Percentiles rank a stretch among this genome's conserved stretches.
These are phyloP conservation scores for Terrapene triunguis DNA, from an alignment of 2,113 vertebrate species.

Conservation along the genomic window DNA sequence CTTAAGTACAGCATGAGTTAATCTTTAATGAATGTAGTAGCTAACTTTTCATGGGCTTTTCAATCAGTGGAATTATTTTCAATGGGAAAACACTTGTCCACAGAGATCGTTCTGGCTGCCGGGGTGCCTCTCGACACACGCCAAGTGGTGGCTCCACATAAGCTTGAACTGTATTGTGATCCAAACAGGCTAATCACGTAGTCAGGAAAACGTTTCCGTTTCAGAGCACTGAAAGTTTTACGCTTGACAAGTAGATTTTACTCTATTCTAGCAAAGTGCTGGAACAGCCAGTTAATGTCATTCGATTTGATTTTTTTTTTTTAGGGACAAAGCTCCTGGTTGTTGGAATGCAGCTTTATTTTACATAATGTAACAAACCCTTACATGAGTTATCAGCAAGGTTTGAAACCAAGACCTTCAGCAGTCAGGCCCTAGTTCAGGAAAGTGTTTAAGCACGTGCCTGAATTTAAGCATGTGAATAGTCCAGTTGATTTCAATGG, in stretches of 20 bases:
- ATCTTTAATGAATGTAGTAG: conserved; percentile 63
- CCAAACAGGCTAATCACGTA: not conserved
- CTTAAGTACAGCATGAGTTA: conserved; percentile 70
- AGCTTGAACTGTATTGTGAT: not conserved
- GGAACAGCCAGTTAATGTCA: fast-evolving
- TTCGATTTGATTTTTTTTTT: not conserved
- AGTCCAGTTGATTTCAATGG: not conserved
- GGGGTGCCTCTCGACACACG: fast-evolving
- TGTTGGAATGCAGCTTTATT: not conserved
- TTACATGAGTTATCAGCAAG: not conserved
- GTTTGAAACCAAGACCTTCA: not conserved
- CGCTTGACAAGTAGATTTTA: not conserved
- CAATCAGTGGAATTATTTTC: conserved; percentile 77
- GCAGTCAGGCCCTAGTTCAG: fast-evolving
- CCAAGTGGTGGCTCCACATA: fast-evolving
- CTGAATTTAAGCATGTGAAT: not conserved
- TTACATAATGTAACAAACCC: fast-evolving
- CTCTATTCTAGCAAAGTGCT: not conserved
- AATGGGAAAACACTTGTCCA: not conserved
- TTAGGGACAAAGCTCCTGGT: not conserved
- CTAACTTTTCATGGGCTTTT: conserved; percentile 81
- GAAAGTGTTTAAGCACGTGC: not conserved
- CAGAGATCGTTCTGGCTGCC: not conserved
- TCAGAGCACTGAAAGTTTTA: not conserved
- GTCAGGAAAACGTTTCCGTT: not conserved